phyloP scores from a whole-genome alignment of 1,140 invertebrate species.

The Helicoverpa armigera region DNA sequence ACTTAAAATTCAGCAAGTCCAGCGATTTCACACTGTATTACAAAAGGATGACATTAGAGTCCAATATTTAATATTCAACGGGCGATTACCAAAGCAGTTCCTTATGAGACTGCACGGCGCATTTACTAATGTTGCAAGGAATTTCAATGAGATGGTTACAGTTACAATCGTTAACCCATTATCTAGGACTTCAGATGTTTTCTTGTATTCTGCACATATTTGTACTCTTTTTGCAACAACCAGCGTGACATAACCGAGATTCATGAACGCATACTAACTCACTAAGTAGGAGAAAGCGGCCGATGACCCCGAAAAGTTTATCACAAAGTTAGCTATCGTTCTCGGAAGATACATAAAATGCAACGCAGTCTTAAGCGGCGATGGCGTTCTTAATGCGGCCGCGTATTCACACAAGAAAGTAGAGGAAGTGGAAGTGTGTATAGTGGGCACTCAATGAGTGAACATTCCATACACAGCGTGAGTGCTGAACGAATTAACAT shows the following conservation, averaged over 20 bases:
- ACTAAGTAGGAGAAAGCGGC: slow-evolving; percentile 71
- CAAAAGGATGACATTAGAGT: slow-evolving; percentile 49
- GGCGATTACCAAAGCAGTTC: slow-evolving; percentile 61
- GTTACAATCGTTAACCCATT: slow-evolving; percentile 53
- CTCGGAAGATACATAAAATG: slow-evolving; percentile 58
- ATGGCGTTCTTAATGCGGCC: slow-evolving; percentile 54
- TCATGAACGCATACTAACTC: slow-evolving; percentile 66
- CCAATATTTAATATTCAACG: slow-evolving; percentile 63
- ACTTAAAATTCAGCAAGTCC: slow-evolving; percentile 23
- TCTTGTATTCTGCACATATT: slow-evolving; percentile 35
- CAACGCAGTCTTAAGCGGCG: slow-evolving; percentile 45
- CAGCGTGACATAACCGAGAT: slow-evolving; percentile 67
- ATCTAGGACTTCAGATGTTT: slow-evolving; percentile 29
- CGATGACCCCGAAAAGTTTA: slow-evolving; percentile 72
- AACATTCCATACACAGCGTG: slow-evolving; percentile 64
- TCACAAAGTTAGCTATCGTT: slow-evolving; percentile 62
- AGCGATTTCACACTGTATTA: slow-evolving; percentile 3
- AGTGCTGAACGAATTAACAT: slow-evolving; percentile 73
- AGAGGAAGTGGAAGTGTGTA: slow-evolving; percentile 64
- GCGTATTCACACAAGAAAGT: slow-evolving; percentile 59
- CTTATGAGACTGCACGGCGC: slow-evolving; percentile 62
- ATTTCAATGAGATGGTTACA: slow-evolving; percentile 60
- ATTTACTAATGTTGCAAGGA: slow-evolving; percentile 56
- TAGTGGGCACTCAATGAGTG: slow-evolving; percentile 57
- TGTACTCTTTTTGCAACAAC: slow-evolving; percentile 30